Evolutionary conservation across 2,888 invertebrate genomes (phyloP).

Genomic region (Stenchaetothrips biformis): DNA sequence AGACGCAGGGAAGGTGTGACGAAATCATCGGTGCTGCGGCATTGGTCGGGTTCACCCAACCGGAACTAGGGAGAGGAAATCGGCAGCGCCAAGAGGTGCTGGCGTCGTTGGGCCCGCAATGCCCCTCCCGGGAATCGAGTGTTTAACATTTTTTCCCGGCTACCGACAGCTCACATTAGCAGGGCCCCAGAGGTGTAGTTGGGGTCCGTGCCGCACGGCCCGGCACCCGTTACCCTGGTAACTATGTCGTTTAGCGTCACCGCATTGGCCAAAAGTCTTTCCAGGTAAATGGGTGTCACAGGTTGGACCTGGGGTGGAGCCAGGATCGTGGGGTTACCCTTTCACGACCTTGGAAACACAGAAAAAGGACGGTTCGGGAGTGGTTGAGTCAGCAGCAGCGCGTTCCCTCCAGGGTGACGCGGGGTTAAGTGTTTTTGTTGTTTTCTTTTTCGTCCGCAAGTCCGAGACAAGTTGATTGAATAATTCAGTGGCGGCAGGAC

Average conservation of each 20-base stretch:
- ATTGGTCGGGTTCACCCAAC: neutral
- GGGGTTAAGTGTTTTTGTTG: no score
- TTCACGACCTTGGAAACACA: neutral
- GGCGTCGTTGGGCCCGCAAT: neutral
- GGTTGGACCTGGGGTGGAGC: neutral
- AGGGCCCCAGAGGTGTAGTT: neutral
- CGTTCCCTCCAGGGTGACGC: neutral
- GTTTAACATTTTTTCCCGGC: constrained; percentile 23
- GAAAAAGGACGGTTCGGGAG: neutral
- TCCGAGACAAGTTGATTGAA: neutral
- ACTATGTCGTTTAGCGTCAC: constrained; percentile 4
- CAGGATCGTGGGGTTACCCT: neutral
- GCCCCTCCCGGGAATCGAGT: constrained; percentile 5
- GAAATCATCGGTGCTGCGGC: neutral
- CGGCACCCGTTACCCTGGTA: neutral
- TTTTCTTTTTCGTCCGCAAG: neutral
- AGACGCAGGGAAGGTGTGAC: neutral
- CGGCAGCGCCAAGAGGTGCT: neutral
- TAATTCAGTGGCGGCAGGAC: constrained; percentile 5
- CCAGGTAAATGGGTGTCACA: constrained; percentile 5
- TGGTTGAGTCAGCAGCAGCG: neutral
- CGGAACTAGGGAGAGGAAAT: neutral
- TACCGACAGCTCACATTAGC: constrained; percentile 15
- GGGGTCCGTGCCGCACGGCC: neutral
- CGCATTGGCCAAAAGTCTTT: neutral